Percentiles rank a stretch among this genome's conserved stretches.
Conservation (phyloP, 2,888 invertebrate species). For the Sinhomidia bicolor region DNA sequence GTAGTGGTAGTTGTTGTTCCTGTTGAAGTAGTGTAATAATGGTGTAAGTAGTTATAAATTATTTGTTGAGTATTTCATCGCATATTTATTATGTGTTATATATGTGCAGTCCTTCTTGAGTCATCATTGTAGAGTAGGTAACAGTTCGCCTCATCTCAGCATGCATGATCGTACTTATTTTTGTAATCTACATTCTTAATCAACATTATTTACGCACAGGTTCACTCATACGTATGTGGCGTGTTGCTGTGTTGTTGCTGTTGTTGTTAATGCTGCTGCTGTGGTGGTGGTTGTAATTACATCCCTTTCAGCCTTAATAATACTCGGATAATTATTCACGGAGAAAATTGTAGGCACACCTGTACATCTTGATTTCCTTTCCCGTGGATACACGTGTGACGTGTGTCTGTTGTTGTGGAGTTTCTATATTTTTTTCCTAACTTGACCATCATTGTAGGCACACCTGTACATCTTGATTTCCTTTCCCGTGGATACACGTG, state of each 20-base stretch:
- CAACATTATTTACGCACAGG: conserved; percentile 14
- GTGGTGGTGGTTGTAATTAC: no score
- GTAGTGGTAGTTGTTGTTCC: not conserved
- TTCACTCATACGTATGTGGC: conserved; percentile 53
- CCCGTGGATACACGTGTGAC: no score
- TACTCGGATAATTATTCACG: conserved; percentile 32
- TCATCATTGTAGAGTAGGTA: no score
- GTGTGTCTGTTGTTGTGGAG: not conserved
- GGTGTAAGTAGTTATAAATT: conserved; percentile 27
- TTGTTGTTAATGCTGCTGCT: not conserved
- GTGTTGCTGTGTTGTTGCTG: not conserved
- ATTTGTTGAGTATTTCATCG: conserved; percentile 61
- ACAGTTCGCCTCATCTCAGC: not conserved
- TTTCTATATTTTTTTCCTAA: not conserved
- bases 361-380: conserved; percentile 31
- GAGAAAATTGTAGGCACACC: conserved; percentile 33
- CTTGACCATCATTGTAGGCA: not conserved
- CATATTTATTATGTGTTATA: conserved; percentile 14
- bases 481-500: no score
- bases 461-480: conserved; percentile 42
- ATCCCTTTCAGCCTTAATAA: conserved; percentile 43
- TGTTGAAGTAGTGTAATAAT: not conserved
- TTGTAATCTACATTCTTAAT: not conserved
- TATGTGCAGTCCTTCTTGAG: not conserved
- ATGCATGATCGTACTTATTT: not conserved